Conservation (phyloP, 2,888 invertebrate genomes). For the Drosophila rellima region DNA sequence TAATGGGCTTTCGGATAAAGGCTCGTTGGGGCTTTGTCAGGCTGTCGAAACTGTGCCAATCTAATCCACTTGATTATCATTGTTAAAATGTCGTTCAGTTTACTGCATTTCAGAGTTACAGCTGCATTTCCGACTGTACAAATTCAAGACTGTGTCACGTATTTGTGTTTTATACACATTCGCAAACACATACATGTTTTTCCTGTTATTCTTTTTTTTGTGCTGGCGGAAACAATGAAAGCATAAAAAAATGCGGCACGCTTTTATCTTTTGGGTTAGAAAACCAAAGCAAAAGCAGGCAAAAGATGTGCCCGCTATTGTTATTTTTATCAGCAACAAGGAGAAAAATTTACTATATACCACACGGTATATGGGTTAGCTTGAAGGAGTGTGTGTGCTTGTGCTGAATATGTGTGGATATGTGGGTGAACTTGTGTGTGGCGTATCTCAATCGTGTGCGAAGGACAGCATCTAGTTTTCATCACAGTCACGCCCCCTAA, state of each 20-base stretch:
- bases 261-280: conserved; percentile 40
- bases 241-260: conserved; percentile 29
- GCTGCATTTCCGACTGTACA: conserved; percentile 19
- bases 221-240: conserved; percentile 47
- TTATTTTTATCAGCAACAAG: conserved; percentile 51
- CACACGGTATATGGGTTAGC: conserved; percentile 2
- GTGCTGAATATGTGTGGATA: conserved; percentile 2
- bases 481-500: conserved; percentile 51
- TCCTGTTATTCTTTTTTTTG: conserved; percentile 19
- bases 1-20: background rate
- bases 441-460: conserved; percentile 27
- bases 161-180: conserved; percentile 10
- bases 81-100: conserved; percentile 48
- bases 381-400: conserved; percentile 1
- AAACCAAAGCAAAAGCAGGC: conserved; percentile 11
- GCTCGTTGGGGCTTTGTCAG: background rate
- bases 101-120: conserved; percentile 37
- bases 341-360: conserved; percentile 13
- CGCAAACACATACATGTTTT: conserved; percentile 2
- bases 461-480: conserved; percentile 38
- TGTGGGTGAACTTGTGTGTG: conserved; percentile 6
- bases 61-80: conserved; percentile 57
- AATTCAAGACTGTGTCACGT: conserved; percentile 26
- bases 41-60: conserved; percentile 4
- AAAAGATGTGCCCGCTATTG: conserved; percentile 44